Percentiles rank a stretch among this genome's conserved stretches.
Conservation (phyloP, 1,140 invertebrate species). For the Anadara kagoshimensis region DNA sequence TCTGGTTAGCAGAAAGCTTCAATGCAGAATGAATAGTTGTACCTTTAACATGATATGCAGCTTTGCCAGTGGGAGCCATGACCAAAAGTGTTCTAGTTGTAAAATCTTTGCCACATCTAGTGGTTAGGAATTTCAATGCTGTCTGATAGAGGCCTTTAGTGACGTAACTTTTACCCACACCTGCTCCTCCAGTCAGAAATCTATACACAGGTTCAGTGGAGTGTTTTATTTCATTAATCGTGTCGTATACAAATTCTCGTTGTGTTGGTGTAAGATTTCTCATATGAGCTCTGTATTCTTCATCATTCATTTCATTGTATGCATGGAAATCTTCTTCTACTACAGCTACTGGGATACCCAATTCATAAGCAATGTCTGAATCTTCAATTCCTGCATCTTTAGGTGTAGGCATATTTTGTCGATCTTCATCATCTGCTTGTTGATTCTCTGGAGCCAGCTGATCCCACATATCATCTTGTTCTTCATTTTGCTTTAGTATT, state of each 20-base stretch:
- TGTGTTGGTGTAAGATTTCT: constrained; percentile 22
- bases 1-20: constrained; percentile 36
- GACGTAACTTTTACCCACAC: constrained; percentile 42
- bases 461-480: constrained; percentile 18
- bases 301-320: constrained; percentile 10
- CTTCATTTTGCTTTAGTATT: background rate
- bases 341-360: constrained; percentile 15
- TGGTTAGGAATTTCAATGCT: constrained; percentile 30
- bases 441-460: constrained; percentile 17
- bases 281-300: constrained; percentile 24
- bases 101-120: constrained; percentile 16
- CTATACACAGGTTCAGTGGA: constrained; percentile 19
- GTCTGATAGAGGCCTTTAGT: constrained; percentile 37
- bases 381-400: constrained; percentile 13
- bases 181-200: constrained; percentile 44
- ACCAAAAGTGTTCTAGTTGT: constrained; percentile 27
- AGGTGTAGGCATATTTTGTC: constrained; percentile 8
- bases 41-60: constrained; percentile 39
- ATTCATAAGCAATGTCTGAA: constrained; percentile 36
- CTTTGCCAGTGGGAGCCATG: constrained; percentile 48
- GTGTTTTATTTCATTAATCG: constrained; percentile 11
- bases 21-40: constrained; percentile 31
- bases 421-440: background rate
- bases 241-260: constrained; percentile 19
- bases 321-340: background rate